These are phyloP conservation scores for Scaptomyza caliginosa DNA, from an alignment of 2,888 invertebrate genomes.

Conservation along the genomic window DNA sequence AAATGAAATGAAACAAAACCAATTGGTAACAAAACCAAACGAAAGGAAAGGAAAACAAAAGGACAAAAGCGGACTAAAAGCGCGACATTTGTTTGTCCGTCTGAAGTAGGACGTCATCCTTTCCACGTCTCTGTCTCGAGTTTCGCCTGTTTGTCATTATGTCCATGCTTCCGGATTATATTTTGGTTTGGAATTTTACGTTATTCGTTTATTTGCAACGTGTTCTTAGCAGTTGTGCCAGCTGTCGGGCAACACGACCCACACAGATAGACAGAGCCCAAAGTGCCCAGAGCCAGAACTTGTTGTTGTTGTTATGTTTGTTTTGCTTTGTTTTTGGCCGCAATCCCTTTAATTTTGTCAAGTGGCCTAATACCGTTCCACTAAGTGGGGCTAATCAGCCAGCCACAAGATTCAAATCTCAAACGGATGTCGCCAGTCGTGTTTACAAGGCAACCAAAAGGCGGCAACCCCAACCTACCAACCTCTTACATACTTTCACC, in stretches of 20 bases:
- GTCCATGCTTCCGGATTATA: conserved; percentile 75
- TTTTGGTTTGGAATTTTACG: conserved; percentile 55
- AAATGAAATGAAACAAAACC: conserved; percentile 24
- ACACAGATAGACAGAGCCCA: background rate
- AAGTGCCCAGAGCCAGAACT: conserved; percentile 10
- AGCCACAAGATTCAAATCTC: conserved; percentile 72
- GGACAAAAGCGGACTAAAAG: conserved; percentile 19
- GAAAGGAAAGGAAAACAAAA: conserved; percentile 34
- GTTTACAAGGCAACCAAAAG: conserved; percentile 42
- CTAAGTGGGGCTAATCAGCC: conserved; percentile 76
- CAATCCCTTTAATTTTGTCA: conserved; percentile 72
- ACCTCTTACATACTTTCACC: no score
- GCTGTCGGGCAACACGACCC: conserved; percentile 50
- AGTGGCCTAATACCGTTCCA: conserved; percentile 76
- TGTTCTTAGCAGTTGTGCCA: conserved; percentile 75
- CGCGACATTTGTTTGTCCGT: conserved; percentile 68
- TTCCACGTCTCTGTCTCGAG: conserved; percentile 9
- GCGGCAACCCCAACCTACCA: background rate
- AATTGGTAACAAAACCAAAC: conserved; percentile 2
- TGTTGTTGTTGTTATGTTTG: background rate
- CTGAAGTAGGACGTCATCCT: conserved; percentile 26
- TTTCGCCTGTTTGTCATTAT: conserved; percentile 69
- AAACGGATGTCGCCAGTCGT: conserved; percentile 70
- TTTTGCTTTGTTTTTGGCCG: conserved; percentile 8
- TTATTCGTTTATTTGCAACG: conserved; percentile 69